A percentile compares a stretch with the other conserved stretches of the same genome.
These are phyloP conservation scores for Globodera rostochiensis DNA, from an alignment of 1,140 invertebrate species.

Conservation along the genomic window DNA sequence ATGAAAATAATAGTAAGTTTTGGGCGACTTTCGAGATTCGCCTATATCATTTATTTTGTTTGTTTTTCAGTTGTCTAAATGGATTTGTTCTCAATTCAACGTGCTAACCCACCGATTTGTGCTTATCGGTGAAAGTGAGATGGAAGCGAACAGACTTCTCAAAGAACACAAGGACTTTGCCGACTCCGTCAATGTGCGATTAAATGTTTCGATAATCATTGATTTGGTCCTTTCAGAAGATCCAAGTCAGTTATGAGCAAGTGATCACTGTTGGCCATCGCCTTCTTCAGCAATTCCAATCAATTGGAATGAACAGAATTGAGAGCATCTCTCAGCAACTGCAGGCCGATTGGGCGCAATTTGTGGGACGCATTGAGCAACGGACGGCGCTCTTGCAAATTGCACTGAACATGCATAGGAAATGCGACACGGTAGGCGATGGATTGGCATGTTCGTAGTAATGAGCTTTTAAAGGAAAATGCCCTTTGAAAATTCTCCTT, in stretches of 20 bases:
- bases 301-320: constrained; percentile 30
- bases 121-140: constrained; percentile 31
- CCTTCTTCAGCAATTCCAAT: constrained; percentile 22
- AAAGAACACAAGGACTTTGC: constrained; percentile 40
- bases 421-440: constrained; percentile 31
- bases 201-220: constrained; percentile 27
- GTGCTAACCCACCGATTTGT: constrained; percentile 30
- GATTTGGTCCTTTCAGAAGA: constrained; percentile 34
- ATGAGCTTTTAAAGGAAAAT: too few species aligned
- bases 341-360: constrained; percentile 37
- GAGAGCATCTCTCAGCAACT: constrained; percentile 34
- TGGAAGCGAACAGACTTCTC: constrained; percentile 27
- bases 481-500: too few species aligned
- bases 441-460: neutral
- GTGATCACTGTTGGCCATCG: constrained; percentile 41
- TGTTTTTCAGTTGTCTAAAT: constrained; percentile 34
- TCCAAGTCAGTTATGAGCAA: constrained; percentile 46
- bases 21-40: neutral
- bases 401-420: constrained; percentile 36
- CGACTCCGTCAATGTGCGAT: constrained; percentile 33
- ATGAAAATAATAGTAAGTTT: too few species aligned
- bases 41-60: neutral
- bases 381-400: constrained; percentile 32
- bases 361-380: constrained; percentile 29
- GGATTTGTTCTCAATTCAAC: constrained; percentile 33